Percentiles rank a stretch among this genome's conserved stretches.
phyloP scores from a whole-genome alignment of 2,113 vertebrate species.

The Perccottus glenii region DNA sequence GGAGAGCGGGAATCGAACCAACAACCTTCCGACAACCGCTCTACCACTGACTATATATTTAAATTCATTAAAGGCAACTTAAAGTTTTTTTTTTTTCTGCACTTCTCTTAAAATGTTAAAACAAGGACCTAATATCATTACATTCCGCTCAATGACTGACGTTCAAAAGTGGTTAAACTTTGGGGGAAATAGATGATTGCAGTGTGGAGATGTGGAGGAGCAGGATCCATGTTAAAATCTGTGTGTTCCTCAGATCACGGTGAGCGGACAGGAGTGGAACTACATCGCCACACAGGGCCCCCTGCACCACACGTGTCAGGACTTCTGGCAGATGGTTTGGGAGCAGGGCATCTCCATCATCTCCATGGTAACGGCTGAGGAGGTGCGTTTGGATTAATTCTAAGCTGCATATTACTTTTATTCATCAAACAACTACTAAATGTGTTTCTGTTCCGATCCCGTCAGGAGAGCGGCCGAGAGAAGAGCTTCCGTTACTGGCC shows the following conservation, averaged over 20 bases:
- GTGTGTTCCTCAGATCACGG: slow-evolving; percentile 79
- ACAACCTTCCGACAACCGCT: no score
- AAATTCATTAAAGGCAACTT: no score
- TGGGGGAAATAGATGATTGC: no score
- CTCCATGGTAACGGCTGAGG: slow-evolving; percentile 96
- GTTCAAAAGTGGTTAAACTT: no score
- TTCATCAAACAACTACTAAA: not conserved
- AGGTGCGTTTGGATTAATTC: slow-evolving; percentile 76
- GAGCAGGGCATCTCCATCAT: slow-evolving; percentile 95
- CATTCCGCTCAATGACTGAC: no score
- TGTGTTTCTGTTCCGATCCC: not conserved
- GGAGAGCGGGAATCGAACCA: no score
- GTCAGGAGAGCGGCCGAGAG: slow-evolving; percentile 91
- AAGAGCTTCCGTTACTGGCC: slow-evolving; percentile 99
- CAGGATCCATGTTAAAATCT: no score
- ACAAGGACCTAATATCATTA: no score
- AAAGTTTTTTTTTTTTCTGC: no score
- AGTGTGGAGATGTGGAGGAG: no score
- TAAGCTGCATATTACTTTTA: not conserved
- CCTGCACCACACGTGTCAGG: slow-evolving; percentile 90
- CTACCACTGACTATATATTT: no score
- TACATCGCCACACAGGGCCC: slow-evolving; percentile 96
- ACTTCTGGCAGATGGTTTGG: slow-evolving; percentile 99
- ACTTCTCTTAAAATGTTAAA: no score
- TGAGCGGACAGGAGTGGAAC: slow-evolving; percentile 91